Base-by-base conservation (phyloP, 2,888 invertebrate genomes). In the Nymphalis polychloros region DNA sequence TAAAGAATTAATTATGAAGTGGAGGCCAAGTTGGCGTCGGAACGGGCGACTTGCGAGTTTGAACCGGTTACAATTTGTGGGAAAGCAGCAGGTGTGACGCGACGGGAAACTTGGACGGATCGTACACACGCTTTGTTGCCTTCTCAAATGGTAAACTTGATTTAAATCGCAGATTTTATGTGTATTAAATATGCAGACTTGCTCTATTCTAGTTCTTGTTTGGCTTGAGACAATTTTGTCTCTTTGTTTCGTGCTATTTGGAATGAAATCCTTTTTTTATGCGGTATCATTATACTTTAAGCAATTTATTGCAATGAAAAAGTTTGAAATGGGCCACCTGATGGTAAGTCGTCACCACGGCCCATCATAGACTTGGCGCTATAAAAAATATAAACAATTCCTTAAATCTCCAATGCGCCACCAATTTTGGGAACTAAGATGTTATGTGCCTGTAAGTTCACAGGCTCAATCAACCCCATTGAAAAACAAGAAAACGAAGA, bases 1-100 rank as follows among this genome's bases (percentile, higher is more conserved):
- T 92, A 91, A 92, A 92, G 92, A 92, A 92, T 92, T 92, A 92
- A 92, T 92, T 92, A 92, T 91, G 90, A 90, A 89, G 87, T 84
- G 81, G 81, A 86, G 88, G 83, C 82, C 81, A 88, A 89, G 83
- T 88, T 89, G 79, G 81, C 77, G 79, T 76, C 79, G 80, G 80
- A 79, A 80, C 81, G 84, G 82, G 75, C 83, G 84, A 87, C 86
- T 89, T 87, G 86, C 81, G 82, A 89, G 84, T 87, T 88, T 81
- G 79, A 82, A 83, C 85, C 83, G 84, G 89, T 86, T 87, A 89
- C 89, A 89, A 88, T 90, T 89, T 90, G 92, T 92, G 92, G 91
- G 92, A 91, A 86, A 81, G 87, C 78, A 82, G 84, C 92, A 92
- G 92, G 91, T 92, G 92, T 84, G 86, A 78, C 86, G 77, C 80